Evolutionary conservation across 92 coral and sea anemone species (phyloP), one percentile per base, ranked within the genome.

Genomic region (Phymanthus crucifer): DNA sequence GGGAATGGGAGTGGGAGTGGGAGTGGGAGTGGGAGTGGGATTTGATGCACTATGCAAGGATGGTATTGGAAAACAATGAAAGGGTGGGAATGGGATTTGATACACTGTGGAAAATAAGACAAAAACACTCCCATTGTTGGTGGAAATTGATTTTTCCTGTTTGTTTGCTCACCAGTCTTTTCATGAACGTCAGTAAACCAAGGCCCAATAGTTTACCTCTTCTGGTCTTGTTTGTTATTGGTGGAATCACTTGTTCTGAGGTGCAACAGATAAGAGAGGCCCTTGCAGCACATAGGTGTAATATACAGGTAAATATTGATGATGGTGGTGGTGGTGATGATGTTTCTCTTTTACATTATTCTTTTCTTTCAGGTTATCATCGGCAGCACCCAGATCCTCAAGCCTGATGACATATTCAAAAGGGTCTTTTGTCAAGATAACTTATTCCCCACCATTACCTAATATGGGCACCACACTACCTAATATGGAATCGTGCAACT

Each of bases 141-240:
- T 38, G 45, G 45, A 38, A 21, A 50, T 50, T 17, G 23, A 21
- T 1, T 50, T 18, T 0, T 78, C 17, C 68, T 72, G 27, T 12
- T 80, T 32, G 61, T 26, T 72, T 71, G 1, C 32, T 38, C 76
- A 47, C 4, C 78, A 96, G 99, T 83, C 87, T 96, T 57, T 96
- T 96, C 45, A 93, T 96, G 99, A 96, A 87, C 74, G 99, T 96
- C n/a, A 87, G 94, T 79, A 96, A 96, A 77, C 99, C 99, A 43
- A 92, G 97, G 58, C 99, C 99, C 0, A 91, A 82, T 66, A 93
- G 93, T 74, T 83, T 90, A 33, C 97, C 99, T 23, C 73, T 96
- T 13, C 87, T 96, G 64, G 94, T 96, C 65, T 47, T 96, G 83
- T 96, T 91, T 80, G 73, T 96, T 45, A 84, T 96, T 43, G 99